These are phyloP conservation scores for Drosophila nikananu DNA, from an alignment of 1,140 invertebrate genomes.

Conservation along the genomic window DNA sequence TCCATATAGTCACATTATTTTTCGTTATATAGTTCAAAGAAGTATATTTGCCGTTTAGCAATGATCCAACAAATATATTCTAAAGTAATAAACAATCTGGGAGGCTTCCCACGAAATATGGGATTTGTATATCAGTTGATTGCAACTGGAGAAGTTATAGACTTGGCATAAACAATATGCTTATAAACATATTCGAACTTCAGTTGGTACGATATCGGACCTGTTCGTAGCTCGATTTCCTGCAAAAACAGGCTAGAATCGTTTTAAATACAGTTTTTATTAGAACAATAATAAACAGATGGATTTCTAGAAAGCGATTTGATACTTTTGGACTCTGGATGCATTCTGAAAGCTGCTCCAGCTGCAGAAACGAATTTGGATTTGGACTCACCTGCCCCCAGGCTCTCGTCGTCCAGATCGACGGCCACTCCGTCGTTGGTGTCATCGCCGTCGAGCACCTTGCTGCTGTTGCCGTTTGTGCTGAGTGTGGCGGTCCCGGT, in stretches of 20 bases:
- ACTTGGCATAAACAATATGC: neutral
- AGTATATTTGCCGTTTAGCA: neutral
- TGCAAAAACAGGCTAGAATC: no score
- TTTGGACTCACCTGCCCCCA: slow-evolving; percentile 85
- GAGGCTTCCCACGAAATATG: neutral
- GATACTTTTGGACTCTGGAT: neutral
- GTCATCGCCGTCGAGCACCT: slow-evolving; percentile 66
- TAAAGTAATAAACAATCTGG: neutral
- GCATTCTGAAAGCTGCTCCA: neutral
- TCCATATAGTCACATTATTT: neutral
- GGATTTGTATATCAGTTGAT: neutral
- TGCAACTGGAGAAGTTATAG: neutral
- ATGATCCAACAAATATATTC: neutral
- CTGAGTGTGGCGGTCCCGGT: slow-evolving; percentile 34
- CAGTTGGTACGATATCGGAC: neutral
- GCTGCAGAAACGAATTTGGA: neutral
- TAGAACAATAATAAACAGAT: neutral
- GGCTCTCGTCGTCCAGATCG: slow-evolving; percentile 82
- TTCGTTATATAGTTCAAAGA: neutral
- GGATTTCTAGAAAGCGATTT: neutral
- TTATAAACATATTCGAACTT: neutral
- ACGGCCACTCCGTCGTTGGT: slow-evolving; percentile 83
- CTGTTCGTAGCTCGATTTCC: neutral
- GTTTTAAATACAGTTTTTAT: neutral
- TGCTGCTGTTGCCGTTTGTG: slow-evolving; percentile 63